Conservation (phyloP, 1,140 invertebrate species). For the Chironomus tepperi region DNA sequence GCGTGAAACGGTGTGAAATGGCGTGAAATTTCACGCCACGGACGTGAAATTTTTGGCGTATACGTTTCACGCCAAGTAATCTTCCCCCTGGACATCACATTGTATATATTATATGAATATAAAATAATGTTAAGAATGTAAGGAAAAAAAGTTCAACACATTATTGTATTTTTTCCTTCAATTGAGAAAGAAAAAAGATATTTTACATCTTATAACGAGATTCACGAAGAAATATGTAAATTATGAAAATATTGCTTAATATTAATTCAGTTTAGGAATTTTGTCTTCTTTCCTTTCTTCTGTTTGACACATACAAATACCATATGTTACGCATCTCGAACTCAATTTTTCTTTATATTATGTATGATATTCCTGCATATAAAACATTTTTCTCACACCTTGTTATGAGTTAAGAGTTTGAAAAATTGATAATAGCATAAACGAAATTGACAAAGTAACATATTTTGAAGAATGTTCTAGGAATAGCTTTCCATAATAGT, state of each 20-base stretch:
- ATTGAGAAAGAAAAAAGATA: neutral
- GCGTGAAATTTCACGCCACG: too few relatives aligned
- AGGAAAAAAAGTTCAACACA: neutral
- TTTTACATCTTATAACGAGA: neutral
- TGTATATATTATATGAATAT: neutral
- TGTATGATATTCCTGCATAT: too few relatives aligned
- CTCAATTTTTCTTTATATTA: neutral
- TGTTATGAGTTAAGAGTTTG: too few relatives aligned
- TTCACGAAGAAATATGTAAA: neutral
- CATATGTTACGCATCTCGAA: slow-evolving; percentile 9
- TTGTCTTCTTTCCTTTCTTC: neutral
- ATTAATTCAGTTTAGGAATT: slow-evolving; percentile 19
- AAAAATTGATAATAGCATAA: too few relatives aligned
- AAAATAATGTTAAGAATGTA: neutral
- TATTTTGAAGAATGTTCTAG: too few relatives aligned
- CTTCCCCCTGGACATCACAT: neutral
- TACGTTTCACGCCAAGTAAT: too few relatives aligned
- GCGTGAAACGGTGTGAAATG: too few relatives aligned
- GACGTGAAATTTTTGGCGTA: too few relatives aligned
- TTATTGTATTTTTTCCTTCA: neutral
- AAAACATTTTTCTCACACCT: too few relatives aligned
- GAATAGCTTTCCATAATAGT: too few relatives aligned
- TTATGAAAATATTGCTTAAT: slow-evolving; percentile 20
- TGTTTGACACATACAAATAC: neutral
- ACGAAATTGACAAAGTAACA: too few relatives aligned